phyloP scores from a whole-genome alignment of 1,140 invertebrate species.

The Elysia chlorotica region DNA sequence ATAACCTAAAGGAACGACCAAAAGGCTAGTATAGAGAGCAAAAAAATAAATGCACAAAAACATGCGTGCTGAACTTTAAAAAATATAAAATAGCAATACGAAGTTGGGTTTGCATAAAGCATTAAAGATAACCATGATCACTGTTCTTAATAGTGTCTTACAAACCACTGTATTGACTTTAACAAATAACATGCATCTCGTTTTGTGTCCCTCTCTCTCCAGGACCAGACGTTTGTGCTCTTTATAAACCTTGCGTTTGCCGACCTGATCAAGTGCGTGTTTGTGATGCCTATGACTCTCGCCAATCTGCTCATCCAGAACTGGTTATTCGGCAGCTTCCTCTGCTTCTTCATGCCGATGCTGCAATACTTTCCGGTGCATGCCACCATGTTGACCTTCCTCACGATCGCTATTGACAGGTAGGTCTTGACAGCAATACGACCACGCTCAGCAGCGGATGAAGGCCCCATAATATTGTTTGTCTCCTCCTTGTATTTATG shows the following conservation, averaged over 20 bases:
- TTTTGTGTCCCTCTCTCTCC: slow-evolving; percentile 27
- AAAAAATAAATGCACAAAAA: no score
- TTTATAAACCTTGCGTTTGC: slow-evolving; percentile 73
- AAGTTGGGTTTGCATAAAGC: no score
- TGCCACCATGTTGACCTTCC: slow-evolving; percentile 73
- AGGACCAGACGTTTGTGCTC: slow-evolving; percentile 71
- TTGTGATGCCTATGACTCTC: slow-evolving; percentile 73
- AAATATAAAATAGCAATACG: neutral
- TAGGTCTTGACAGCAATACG: no score
- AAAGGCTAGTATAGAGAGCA: no score
- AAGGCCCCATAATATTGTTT: no score
- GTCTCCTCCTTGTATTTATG: no score
- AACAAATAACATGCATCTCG: neutral
- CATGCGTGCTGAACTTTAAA: neutral
- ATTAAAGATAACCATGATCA: neutral
- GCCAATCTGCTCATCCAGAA: slow-evolving; percentile 74
- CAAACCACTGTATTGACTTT: neutral
- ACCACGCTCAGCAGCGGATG: no score
- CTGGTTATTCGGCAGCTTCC: slow-evolving; percentile 76
- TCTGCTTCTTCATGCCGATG: slow-evolving; percentile 79
- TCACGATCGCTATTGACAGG: slow-evolving; percentile 73
- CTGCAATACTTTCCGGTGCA: slow-evolving; percentile 76
- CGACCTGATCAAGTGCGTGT: slow-evolving; percentile 72
- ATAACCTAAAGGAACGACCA: no score
- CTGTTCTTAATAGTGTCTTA: neutral